Evolutionary conservation across 2,888 invertebrate genomes (phyloP).

Genomic region (Cephus spinipes): DNA sequence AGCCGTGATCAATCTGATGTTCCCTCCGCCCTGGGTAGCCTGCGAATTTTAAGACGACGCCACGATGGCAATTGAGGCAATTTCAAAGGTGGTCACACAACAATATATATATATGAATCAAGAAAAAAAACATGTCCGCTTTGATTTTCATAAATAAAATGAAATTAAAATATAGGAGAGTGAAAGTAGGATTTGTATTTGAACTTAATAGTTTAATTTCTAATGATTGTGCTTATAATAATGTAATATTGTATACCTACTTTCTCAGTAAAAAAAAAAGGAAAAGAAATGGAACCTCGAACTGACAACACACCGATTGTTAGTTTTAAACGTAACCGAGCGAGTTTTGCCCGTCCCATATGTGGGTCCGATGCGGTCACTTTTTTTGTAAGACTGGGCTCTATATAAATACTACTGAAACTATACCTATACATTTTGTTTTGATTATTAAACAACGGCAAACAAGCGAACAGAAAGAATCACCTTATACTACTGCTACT

Average conservation of each 20-base stretch:
- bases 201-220: slow-evolving; percentile 64
- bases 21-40: slow-evolving; percentile 55
- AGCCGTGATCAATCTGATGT: slow-evolving; percentile 53
- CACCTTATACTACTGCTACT: neutral
- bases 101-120: slow-evolving; percentile 53
- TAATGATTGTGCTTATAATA: slow-evolving; percentile 63
- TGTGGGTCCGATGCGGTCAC: slow-evolving; percentile 60
- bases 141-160: slow-evolving; percentile 60
- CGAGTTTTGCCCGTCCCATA: slow-evolving; percentile 64
- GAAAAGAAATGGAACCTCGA: slow-evolving; percentile 40
- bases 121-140: slow-evolving; percentile 55
- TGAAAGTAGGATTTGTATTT: slow-evolving; percentile 67
- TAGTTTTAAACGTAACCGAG: slow-evolving; percentile 60
- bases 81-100: slow-evolving; percentile 61
- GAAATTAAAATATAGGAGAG: slow-evolving; percentile 55
- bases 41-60: slow-evolving; percentile 58
- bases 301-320: slow-evolving; percentile 62
- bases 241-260: slow-evolving; percentile 62
- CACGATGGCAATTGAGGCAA: slow-evolving; percentile 61
- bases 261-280: slow-evolving; percentile 58
- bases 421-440: slow-evolving; percentile 61
- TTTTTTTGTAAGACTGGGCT: slow-evolving; percentile 67
- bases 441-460: slow-evolving; percentile 49
- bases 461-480: neutral
- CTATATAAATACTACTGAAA: slow-evolving; percentile 66